Base-by-base conservation (phyloP, 92 coral and sea anemone genomes). In the Epizoanthus illoricatus region DNA sequence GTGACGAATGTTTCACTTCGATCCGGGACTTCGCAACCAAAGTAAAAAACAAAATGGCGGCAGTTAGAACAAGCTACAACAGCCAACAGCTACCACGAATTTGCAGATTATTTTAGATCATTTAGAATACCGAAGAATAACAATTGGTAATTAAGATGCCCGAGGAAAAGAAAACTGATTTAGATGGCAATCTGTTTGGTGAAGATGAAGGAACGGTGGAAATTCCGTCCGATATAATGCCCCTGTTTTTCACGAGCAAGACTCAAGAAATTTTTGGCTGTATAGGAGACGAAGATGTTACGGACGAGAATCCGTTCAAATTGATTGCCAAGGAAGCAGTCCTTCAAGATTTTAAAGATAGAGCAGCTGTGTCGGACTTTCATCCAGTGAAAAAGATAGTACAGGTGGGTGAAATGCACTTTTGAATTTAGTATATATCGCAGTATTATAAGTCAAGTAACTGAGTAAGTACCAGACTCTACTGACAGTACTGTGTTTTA, bases 281-380 rank as follows among this genome's bases (percentile, higher is more conserved):
- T 92, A 92, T 87, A 63, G 99, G 93, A n/a, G 99, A 94, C 68
- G 99, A 97, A 71, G 99, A 94, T 81, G 98, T 97, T 40, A 93
- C 91, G n/a, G 99, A 90, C 8, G 99, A 97, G 43, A 94, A 88
- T 69, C 99, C 98, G 58, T 87, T 70, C 83, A 97, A 97, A 76
- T 41, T 94, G 80, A 87, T 97, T 60, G 80, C 81, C 71, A 97
- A 97, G 86, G 98, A 85, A 62, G 89, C 92, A 42, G 90, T 97
- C 64, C 81, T 94, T 57, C 94, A 91, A 67, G 99, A 97, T 81
- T 97, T 93, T 66, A 93, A 91, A 81, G 90, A 89, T 74, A 88
- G 99, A 90, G 99, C 99, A 52, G 99, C 99, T 33, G 92, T 97
- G 7, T 97, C 99, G 52, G 99, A 97, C 76, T 97, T 97, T 79